Conservation (phyloP, 1,140 invertebrate genomes). For the Lysiphlebus fabarum region DNA sequence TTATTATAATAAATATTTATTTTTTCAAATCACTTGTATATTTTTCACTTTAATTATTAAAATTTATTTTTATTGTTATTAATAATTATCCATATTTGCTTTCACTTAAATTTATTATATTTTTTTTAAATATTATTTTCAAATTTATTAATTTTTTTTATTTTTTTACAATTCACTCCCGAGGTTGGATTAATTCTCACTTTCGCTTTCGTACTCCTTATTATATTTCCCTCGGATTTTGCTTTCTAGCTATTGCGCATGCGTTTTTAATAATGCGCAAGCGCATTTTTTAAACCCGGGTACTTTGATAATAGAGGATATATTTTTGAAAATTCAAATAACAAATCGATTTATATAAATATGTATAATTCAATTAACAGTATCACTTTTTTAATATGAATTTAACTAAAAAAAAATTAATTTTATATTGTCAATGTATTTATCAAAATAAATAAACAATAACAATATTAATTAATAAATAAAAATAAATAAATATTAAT, state of each 20-base stretch:
- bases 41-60: no score
- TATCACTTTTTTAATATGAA: background rate
- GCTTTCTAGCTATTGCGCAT: conserved; percentile 20
- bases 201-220: conserved; percentile 3
- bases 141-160: no score
- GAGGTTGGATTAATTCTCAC: background rate
- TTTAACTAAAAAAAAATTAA: no score
- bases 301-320: no score
- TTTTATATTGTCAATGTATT: no score
- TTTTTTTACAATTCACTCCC: no score
- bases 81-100: no score
- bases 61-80: no score
- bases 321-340: background rate
- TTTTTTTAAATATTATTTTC: no score
- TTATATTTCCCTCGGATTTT: background rate
- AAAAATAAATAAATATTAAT: background rate
- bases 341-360: conserved; percentile 4
- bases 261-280: conserved; percentile 12
- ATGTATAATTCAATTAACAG: background rate
- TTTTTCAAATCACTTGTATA: no score
- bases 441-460: background rate
- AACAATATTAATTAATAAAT: background rate
- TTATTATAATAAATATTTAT: no score
- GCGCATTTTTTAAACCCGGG: conserved; percentile 6
- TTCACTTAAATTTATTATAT: no score